Evolutionary conservation across 2,888 invertebrate genomes (phyloP).

Genomic region (Epistrophe eligans): DNA sequence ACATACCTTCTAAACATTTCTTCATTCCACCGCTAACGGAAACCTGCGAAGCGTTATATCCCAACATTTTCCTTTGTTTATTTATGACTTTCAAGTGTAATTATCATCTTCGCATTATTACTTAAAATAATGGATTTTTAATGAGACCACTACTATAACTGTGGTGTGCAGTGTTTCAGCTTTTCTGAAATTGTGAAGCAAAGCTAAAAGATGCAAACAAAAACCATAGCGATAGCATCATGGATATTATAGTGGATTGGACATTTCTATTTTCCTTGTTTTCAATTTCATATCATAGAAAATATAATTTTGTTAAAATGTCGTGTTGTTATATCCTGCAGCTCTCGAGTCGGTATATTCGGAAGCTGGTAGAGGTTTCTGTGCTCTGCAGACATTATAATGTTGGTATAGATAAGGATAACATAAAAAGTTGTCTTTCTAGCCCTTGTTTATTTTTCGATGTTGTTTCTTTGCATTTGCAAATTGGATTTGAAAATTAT

Average conservation of each 20-base stretch:
- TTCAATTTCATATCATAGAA: constrained; percentile 59
- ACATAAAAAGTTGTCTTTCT: not conserved
- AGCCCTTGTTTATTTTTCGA: not conserved
- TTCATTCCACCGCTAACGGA: constrained; percentile 6
- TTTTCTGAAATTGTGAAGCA: not conserved
- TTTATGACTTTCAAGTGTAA: constrained; percentile 67
- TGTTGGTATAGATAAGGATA: not conserved
- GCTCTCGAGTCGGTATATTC: not conserved
- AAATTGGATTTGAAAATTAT: constrained; percentile 21
- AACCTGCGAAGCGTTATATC: constrained; percentile 20
- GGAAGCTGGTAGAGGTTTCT: not conserved
- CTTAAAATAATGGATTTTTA: constrained; percentile 73
- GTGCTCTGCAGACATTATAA: too few species aligned
- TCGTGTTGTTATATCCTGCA: constrained; percentile 20
- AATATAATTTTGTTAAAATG: constrained; percentile 54
- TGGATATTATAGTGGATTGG: constrained; percentile 53
- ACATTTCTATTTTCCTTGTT: constrained; percentile 69
- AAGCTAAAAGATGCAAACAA: constrained; percentile 30
- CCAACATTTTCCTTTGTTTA: constrained; percentile 47
- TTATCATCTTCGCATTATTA: constrained; percentile 70
- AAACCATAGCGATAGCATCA: not conserved
- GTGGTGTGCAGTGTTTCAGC: constrained; percentile 15
- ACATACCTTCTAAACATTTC: constrained; percentile 25
- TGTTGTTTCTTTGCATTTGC: constrained; percentile 6
- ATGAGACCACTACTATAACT: constrained; percentile 66